A percentile compares a stretch with the other conserved stretches of the same genome.
Conservation (phyloP, 2,797 vertebrate species). For the Semaprochilodus insignis region DNA sequence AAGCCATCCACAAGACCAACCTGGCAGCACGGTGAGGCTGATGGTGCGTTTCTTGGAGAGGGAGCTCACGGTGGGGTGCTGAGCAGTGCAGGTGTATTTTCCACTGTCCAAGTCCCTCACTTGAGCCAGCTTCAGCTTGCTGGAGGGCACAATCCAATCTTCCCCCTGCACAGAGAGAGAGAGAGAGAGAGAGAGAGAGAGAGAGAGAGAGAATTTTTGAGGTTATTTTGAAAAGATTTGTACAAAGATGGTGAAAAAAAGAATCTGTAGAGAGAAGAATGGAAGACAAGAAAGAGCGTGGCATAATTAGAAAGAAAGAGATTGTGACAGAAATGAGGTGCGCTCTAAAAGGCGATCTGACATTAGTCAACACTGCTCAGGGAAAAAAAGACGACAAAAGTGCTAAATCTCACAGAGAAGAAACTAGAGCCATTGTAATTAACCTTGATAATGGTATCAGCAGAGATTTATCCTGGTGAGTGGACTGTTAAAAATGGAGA, state of each 20-base stretch:
- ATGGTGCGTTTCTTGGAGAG: constrained; percentile 74
- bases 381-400: constrained; percentile 65
- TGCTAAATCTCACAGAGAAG: constrained; percentile 64
- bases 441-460: constrained; percentile 72
- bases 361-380: constrained; percentile 53
- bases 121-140: constrained; percentile 71
- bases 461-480: constrained; percentile 62
- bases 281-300: constrained; percentile 36
- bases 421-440: constrained; percentile 69
- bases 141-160: constrained; percentile 77
- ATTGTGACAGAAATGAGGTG: constrained; percentile 22
- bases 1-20: constrained; percentile 56
- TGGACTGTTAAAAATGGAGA: constrained; percentile 67
- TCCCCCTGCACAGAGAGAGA: constrained; percentile 68
- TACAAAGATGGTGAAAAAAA: constrained; percentile 31
- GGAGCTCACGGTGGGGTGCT: constrained; percentile 68
- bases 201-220: constrained; percentile 18
- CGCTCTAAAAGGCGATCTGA: constrained; percentile 25
- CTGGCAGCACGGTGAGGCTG: constrained; percentile 73
- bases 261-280: constrained; percentile 7
- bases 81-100: constrained; percentile 78
- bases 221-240: constrained; percentile 17
- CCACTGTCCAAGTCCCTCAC: constrained; percentile 69
- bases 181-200: constrained; percentile 30
- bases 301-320: constrained; percentile 38